phyloP scores from a whole-genome alignment of 2,113 vertebrate genomes.

The Brachyhypopomus occidentalis region DNA sequence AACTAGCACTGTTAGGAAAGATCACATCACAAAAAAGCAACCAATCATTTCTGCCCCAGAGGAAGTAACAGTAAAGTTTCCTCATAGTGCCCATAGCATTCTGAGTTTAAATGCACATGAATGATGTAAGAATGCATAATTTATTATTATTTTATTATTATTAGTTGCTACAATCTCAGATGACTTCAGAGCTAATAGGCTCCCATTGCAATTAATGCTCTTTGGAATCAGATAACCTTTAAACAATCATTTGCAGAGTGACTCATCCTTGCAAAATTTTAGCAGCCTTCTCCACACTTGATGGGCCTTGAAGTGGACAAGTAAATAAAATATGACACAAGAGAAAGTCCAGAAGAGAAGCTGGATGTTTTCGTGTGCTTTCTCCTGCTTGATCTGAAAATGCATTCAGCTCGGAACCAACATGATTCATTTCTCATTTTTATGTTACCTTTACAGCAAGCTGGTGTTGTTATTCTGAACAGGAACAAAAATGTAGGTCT shows the following conservation, averaged over 20 bases:
- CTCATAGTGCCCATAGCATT: constrained; percentile 17
- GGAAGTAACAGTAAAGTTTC: constrained; percentile 48
- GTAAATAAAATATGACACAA: constrained; percentile 66
- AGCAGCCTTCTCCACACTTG: constrained; percentile 62
- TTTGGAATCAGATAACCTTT: constrained; percentile 77
- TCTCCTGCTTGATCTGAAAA: not conserved
- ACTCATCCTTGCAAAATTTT: constrained; percentile 74
- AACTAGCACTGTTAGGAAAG: constrained; percentile 22
- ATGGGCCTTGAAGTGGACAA: constrained; percentile 67
- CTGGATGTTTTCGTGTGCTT: constrained; percentile 5
- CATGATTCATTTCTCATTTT: not conserved
- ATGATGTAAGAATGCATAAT: constrained; percentile 46
- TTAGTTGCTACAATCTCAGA: constrained; percentile 60
- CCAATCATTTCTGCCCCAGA: constrained; percentile 28
- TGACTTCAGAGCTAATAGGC: constrained; percentile 56
- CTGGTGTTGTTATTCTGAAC: not conserved
- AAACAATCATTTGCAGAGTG: constrained; percentile 70
- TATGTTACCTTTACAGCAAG: not conserved
- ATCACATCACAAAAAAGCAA: constrained; percentile 41
- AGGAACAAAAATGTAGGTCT: not conserved
- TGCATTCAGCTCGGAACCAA: constrained; percentile 3
- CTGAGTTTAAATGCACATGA: constrained; percentile 56
- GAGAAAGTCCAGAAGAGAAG: constrained; percentile 24
- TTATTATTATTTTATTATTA: not conserved
- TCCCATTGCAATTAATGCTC: constrained; percentile 64